Evolutionary conservation across 2,888 invertebrate genomes (phyloP), one percentile per base, ranked within the genome.

Genomic region (Diarsia mendica): DNA sequence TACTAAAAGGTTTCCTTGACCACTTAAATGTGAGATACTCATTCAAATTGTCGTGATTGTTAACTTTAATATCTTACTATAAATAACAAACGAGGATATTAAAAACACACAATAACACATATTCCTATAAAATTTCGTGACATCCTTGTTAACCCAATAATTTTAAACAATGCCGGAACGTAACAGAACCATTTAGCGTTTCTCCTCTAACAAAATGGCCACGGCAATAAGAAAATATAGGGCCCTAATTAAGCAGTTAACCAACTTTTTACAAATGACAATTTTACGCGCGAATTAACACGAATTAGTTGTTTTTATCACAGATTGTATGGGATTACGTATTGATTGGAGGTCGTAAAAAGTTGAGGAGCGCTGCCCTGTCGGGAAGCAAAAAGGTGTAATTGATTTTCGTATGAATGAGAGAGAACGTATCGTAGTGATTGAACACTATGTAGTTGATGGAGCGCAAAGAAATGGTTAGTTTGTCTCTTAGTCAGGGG

Each of bases 261-360:
- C 88, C 71, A 76, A 84, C 83, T 95, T 95, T 94, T 95, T 93
- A 88, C 85, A 77, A 76, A 74, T 82, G 83, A 90, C 93, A 95
- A 95, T 96, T 95, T 94, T 93, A 95, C 94, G 96, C 91, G 92
- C 89, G 91, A 90, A 81, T 93, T 90, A 93, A 92, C 94, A 93
- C 93, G 92, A 93, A 94, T 95, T 92, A 82, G 68, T 65, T 23
- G 82, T 82, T 87, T 87, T 87, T 87, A 44, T 70, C 28, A 67
- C 67, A 79, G 82, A 87, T 89, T 87, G 87, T 84, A 81, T 85
- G 86, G 72, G 84, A 81, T 76, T 79, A 83, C 81, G 67, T 79
- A 81, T 80, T 81, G 85, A 86, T 83, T 82, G 74, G 75, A 80
- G 61, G 49, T 72, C 28, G 60, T 72, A 88, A 87, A 87, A 87